Conservation (phyloP, 92 coral and sea anemone genomes). For the Siderastrea radians region DNA sequence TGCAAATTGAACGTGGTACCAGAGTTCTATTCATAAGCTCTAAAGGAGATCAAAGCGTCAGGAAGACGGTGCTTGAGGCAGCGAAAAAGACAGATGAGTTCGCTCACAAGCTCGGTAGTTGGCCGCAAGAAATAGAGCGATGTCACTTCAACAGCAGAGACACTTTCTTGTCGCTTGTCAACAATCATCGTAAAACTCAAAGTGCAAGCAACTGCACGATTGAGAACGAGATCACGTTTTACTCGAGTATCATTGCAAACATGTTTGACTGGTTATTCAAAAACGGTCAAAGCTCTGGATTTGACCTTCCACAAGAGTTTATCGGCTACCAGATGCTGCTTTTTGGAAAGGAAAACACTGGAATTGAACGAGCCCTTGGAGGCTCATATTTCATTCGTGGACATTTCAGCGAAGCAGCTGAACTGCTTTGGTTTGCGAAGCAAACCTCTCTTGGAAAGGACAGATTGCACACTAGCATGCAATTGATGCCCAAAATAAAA, state of each 20-base stretch:
- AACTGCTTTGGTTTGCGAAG: slow-evolving; percentile 66
- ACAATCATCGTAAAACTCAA: slow-evolving; percentile 17
- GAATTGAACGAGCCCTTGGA: slow-evolving; percentile 79
- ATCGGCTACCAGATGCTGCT: slow-evolving; percentile 76
- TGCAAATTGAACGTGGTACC: slow-evolving; percentile 83
- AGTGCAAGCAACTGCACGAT: slow-evolving; percentile 6
- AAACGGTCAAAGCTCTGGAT: slow-evolving; percentile 9
- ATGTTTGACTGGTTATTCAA: slow-evolving; percentile 63
- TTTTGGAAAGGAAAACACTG: slow-evolving; percentile 70
- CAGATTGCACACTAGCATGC: slow-evolving; percentile 51
- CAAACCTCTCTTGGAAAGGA: slow-evolving; percentile 60
- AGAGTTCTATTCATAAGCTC: slow-evolving; percentile 76
- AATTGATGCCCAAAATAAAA: slow-evolving; percentile 57
- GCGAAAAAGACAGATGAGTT: slow-evolving; percentile 24
- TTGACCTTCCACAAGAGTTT: slow-evolving; percentile 30
- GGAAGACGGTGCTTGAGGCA: slow-evolving; percentile 15
- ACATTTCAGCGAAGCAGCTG: slow-evolving; percentile 46
- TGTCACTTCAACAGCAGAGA: slow-evolving; percentile 27
- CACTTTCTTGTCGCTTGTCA: slow-evolving; percentile 17
- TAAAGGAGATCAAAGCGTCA: not conserved
- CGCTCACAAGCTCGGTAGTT: slow-evolving; percentile 25
- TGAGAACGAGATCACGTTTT: slow-evolving; percentile 50
- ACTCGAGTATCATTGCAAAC: slow-evolving; percentile 60
- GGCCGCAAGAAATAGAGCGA: slow-evolving; percentile 28
- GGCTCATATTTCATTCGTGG: slow-evolving; percentile 77